phyloP scores from a whole-genome alignment of 2,113 vertebrate species.

The Columbina picui region DNA sequence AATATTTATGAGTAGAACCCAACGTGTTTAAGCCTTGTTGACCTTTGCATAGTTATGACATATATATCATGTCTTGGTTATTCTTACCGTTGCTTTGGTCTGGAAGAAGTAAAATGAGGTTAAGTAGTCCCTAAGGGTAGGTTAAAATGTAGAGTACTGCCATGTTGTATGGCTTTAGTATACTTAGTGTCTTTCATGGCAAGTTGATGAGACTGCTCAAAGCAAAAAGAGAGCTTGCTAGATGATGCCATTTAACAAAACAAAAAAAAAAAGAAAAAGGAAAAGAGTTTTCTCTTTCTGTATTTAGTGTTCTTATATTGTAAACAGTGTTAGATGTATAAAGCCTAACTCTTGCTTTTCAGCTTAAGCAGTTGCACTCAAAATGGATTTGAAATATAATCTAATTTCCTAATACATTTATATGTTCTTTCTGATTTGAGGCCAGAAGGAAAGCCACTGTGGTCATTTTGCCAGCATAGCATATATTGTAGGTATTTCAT shows the following conservation, averaged over 20 bases:
- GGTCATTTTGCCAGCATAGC: background rate
- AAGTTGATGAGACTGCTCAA: constrained; percentile 53
- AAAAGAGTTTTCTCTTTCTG: background rate
- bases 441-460: background rate
- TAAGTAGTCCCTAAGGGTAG: constrained; percentile 73
- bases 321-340: background rate
- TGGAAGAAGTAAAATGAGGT: constrained; percentile 74
- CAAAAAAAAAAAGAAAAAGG: constrained; percentile 36
- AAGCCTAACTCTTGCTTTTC: background rate
- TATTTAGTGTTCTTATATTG: constrained; percentile 34
- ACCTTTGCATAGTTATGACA: constrained; percentile 72
- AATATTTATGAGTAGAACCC: constrained; percentile 72
- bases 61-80: constrained; percentile 69
- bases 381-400: background rate
- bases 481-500: background rate
- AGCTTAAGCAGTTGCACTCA: background rate
- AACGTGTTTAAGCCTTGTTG: constrained; percentile 74
- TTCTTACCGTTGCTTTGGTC: constrained; percentile 63
- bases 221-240: constrained; percentile 61
- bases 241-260: constrained; percentile 16
- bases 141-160: constrained; percentile 70
- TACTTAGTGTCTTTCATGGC: constrained; percentile 59
- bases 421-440: background rate
- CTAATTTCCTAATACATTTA: background rate
- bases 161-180: constrained; percentile 63